Evolutionary conservation across 2,797 vertebrate species (phyloP), one percentile per base, ranked within the genome.

Genomic region (Aldrovandia affinis): DNA sequence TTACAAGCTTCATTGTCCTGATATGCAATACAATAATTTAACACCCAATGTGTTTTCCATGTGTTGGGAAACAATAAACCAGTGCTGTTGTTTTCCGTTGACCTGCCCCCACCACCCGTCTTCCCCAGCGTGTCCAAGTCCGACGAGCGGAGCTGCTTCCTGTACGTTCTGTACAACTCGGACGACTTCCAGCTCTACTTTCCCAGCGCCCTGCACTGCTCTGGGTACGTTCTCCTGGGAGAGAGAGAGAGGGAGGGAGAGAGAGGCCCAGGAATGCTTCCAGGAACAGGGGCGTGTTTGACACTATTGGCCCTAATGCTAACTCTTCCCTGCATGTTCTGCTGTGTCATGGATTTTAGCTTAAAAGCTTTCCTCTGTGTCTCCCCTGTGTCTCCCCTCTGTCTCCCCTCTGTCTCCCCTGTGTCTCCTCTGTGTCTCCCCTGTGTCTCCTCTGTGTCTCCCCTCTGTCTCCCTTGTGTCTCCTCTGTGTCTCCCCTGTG

Each of bases 131-230:
- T 92, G 81, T 98, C 96, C 80, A 98, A 97, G 89, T 92, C 92
- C 0, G 97, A 98, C 0, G 96, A 96, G 86, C 94, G 97, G 30
- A 96, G 96, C 92, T 98, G 97, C 89, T 98, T 98, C 91, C 96
- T 98, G 77, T 98, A 97, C 0, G 95, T 96, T 47, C 91, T 94
- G 61, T 96, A 96, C 63, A 95, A 95, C 6, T 97, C 95, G 0
- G 97, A 98, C 87, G 96, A 98, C 87, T 96, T 97, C 92, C 97
- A 98, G 93, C 92, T 98, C 81, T 98, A 94, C 89, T 98, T 98
- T 89, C 96, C 97, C 80, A 96, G 96, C 0, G 93, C 95, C 50
- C 91, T 93, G 83, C 97, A 97, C 89, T 98, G 97, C 88, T 95
- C 89, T 86, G 95, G 97, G 97, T 98, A 92, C 90, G 97, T 33